Base-by-base conservation (phyloP, 2,888 invertebrate species). In the Panzeria rudis region DNA sequence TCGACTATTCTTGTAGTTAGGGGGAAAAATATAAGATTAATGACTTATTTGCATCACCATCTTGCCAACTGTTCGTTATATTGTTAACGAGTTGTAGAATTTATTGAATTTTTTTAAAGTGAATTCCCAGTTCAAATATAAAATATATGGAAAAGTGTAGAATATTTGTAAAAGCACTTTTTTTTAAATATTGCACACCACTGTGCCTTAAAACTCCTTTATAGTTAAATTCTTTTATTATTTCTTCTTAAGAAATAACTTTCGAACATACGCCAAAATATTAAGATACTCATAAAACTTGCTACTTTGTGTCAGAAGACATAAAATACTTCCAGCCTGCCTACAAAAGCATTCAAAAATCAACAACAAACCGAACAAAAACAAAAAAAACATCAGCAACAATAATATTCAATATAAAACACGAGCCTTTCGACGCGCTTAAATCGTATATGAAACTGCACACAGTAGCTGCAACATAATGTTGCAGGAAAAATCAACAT, bases 401-500 rank as follows among this genome's bases (percentile, higher is more conserved):
- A 66, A 84, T 71, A 76, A 78, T 75, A 6, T 25, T 35, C 13
- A 76, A 66, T 69, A 62, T 68, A 66, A 71, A 80, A 84, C 77
- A 87, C 88, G 90, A 88, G 88, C 89, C 88, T 89, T 89, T 89
- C 87, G 87, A 87, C 87, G 87, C 87, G 87, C 87, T 83, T 64
- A 35, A 72, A 80, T 83, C 80, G 80, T 87, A 52, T 54, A 66
- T 75, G 80, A 87, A 66, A 79, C 32, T 32, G 41, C 35, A 64
- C 71, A 66, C 72, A 80, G 73, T 71, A 88, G 88, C 86, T 86
- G 76, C 62, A 77, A 62, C 68, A 62, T 47, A 17, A 76, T 82
- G 72, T 61, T 75, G 83, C 66, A 73, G n/a, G 61, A 54, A 44
- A 50, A 47, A 54, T 15, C 64, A 64, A 54, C 47, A 69, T 81